Conservation (phyloP, 2,113 vertebrate genomes). For the Clupea harengus region DNA sequence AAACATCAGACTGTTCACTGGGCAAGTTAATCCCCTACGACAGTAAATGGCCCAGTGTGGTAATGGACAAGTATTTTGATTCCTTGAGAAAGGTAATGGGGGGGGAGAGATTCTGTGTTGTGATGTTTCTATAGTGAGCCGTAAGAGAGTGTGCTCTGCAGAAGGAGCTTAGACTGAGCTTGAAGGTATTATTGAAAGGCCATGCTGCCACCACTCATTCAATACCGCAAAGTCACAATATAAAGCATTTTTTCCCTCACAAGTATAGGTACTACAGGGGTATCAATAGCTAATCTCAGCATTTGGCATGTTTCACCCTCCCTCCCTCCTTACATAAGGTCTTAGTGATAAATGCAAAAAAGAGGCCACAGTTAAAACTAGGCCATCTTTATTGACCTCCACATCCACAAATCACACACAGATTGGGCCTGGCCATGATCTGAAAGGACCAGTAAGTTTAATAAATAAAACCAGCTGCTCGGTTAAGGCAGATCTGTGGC, state of each 20-base stretch:
- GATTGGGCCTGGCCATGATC: slow-evolving; percentile 58
- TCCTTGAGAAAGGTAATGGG: background rate
- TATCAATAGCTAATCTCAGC: slow-evolving; percentile 47
- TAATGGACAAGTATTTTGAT: background rate
- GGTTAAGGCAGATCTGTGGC: slow-evolving; percentile 77
- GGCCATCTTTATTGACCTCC: slow-evolving; percentile 76
- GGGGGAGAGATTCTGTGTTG: background rate
- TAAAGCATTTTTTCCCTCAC: background rate
- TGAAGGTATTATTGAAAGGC: background rate
- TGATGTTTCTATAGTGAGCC: background rate
- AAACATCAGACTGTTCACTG: background rate
- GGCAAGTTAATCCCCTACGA: background rate
- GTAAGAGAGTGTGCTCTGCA: background rate
- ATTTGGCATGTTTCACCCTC: slow-evolving; percentile 36
- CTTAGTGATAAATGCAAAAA: background rate
- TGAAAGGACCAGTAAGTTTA: slow-evolving; percentile 50
- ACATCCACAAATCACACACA: slow-evolving; percentile 56
- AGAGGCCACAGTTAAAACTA: slow-evolving; percentile 60
- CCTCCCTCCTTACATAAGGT: background rate
- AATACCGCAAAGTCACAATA: background rate
- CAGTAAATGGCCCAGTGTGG: no score
- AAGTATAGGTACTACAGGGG: background rate
- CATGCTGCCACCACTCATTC: background rate
- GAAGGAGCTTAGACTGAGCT: background rate
- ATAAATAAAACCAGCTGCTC: slow-evolving; percentile 71